Evolutionary conservation across 1,140 invertebrate species (phyloP).

Genomic region (Formica selysi): DNA sequence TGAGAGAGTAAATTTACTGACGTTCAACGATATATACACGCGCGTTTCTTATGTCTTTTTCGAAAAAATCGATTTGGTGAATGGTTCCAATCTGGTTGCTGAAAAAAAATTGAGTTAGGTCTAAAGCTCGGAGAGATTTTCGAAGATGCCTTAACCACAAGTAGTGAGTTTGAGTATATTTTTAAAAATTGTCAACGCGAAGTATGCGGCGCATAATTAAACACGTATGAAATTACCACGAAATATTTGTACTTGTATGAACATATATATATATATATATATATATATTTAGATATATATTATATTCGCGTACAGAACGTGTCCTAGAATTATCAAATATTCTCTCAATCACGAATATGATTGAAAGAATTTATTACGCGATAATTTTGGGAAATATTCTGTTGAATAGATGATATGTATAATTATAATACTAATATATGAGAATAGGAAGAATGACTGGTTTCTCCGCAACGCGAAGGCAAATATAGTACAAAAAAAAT

Average conservation of each 20-base stretch:
- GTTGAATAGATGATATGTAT: neutral
- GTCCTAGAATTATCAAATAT: neutral
- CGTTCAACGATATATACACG: neutral
- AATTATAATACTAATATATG: constrained; percentile 15
- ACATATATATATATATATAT: neutral
- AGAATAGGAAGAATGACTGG: neutral
- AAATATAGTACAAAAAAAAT: neutral
- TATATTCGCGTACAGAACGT: neutral
- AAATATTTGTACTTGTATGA: neutral
- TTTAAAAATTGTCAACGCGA: constrained; percentile 3
- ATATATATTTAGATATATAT: neutral
- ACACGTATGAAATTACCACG: neutral
- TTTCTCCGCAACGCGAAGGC: neutral
- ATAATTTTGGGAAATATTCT: neutral
- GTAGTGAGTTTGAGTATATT: neutral
- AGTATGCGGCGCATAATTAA: neutral
- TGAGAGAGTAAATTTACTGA: neutral
- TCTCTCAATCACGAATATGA: neutral
- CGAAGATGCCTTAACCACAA: constrained; percentile 32
- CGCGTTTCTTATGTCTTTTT: neutral
- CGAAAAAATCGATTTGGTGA: neutral
- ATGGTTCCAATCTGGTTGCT: neutral
- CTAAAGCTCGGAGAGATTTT: neutral
- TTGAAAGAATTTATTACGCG: neutral
- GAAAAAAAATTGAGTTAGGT: neutral